Conservation (phyloP, 2,113 vertebrate genomes). For the Eptesicus fuscus region DNA sequence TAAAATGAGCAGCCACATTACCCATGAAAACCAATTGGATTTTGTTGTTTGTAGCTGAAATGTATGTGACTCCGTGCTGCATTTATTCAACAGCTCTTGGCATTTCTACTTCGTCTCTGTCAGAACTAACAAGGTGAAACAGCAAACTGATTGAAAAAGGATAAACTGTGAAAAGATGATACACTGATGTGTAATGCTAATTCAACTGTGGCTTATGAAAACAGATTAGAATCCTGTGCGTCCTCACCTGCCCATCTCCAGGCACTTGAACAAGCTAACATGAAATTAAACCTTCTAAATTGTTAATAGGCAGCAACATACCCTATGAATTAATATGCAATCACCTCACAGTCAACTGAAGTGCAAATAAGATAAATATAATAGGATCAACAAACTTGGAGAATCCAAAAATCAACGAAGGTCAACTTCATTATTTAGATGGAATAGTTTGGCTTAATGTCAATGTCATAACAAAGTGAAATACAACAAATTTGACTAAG, state of each 20-base stretch:
- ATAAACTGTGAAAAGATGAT: constrained; percentile 63
- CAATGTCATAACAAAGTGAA: constrained; percentile 15
- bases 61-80: not conserved
- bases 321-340: not conserved
- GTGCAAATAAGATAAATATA: constrained; percentile 51
- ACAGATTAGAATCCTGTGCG: constrained; percentile 16
- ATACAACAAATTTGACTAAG: not conserved
- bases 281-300: constrained; percentile 36
- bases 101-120: constrained; percentile 54
- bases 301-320: constrained; percentile 25
- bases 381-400: constrained; percentile 51
- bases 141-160: constrained; percentile 44
- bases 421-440: not conserved
- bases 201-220: constrained; percentile 50
- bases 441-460: constrained; percentile 6
- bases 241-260: constrained; percentile 7
- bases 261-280: not conserved
- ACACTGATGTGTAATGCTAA: constrained; percentile 35
- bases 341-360: not conserved
- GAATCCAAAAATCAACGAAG: constrained; percentile 30
- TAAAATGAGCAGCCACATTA: constrained; percentile 58
- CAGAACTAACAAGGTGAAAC: constrained; percentile 62
- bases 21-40: constrained; percentile 52
- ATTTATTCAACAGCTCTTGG: constrained; percentile 47
- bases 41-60: constrained; percentile 44